phyloP scores from a whole-genome alignment of 92 coral and sea anemone genomes.

The Phenganax marumi region DNA sequence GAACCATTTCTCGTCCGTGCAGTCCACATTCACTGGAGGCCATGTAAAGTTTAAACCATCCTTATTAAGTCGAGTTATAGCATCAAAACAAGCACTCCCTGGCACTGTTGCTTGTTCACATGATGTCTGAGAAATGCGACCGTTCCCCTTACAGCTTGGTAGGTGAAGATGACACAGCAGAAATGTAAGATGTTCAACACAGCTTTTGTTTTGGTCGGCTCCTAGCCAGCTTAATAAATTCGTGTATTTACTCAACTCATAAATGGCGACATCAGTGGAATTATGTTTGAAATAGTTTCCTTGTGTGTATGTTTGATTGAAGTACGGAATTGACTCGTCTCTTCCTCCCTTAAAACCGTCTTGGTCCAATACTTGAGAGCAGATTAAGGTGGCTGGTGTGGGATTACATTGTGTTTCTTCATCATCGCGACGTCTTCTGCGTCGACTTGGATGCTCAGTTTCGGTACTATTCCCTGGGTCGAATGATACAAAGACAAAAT shows the following conservation, averaged over 20 bases:
- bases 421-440: too few relatives aligned
- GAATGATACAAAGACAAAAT: too few relatives aligned
- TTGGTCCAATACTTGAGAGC: neutral
- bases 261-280: conserved; percentile 17
- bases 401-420: too few relatives aligned
- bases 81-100: neutral
- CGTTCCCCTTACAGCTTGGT: neutral
- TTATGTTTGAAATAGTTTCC: conserved; percentile 23
- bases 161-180: neutral
- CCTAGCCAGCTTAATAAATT: neutral
- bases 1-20: neutral
- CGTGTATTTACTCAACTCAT: conserved; percentile 21
- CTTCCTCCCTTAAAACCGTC: neutral
- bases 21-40: conserved; percentile 11
- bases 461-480: too few relatives aligned
- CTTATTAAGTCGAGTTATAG: neutral
- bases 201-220: neutral
- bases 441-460: too few relatives aligned
- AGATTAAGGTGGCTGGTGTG: neutral
- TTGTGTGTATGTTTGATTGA: neutral
- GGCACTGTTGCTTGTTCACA: neutral
- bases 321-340: neutral
- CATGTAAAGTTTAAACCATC: neutral
- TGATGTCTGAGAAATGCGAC: neutral
- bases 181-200: neutral